Conservation (phyloP, 2,797 vertebrate genomes). For the Falco naumanni region DNA sequence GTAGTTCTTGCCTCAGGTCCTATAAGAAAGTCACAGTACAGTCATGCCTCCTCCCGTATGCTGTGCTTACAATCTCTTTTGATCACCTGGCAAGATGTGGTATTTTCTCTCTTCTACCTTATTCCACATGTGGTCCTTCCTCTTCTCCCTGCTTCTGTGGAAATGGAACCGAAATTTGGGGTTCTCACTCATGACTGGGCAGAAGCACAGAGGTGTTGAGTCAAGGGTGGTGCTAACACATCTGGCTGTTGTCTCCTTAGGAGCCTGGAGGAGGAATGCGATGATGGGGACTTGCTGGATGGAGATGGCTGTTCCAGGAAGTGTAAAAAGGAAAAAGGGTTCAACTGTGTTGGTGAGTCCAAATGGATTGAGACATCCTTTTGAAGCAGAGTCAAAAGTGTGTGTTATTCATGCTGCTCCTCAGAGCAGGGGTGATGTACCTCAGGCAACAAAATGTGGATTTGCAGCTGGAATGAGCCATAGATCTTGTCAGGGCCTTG, state of each 20-base stretch:
- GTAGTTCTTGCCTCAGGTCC: background rate
- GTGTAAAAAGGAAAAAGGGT: constrained; percentile 86
- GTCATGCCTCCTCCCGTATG: background rate
- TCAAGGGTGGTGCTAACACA: background rate
- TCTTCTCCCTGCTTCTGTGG: background rate
- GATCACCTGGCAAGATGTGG: background rate
- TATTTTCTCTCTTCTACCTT: background rate
- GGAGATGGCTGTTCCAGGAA: constrained; percentile 92
- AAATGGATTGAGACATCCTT: background rate
- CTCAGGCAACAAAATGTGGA: accelerated
- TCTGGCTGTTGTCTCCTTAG: constrained; percentile 66
- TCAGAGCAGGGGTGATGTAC: background rate
- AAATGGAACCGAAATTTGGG: background rate
- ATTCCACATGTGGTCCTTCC: background rate
- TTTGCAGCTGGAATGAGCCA: background rate
- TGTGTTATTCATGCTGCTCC: accelerated
- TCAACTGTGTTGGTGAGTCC: constrained; percentile 88
- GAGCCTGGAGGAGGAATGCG: constrained; percentile 86
- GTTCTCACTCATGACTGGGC: background rate
- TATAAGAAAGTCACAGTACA: background rate
- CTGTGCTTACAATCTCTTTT: background rate
- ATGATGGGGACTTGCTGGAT: constrained; percentile 90
- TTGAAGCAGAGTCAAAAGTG: background rate
- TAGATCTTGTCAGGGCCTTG: background rate
- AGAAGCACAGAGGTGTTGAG: background rate